Conservation (phyloP, 2,888 invertebrate genomes). For the Pherbina coryleti region DNA sequence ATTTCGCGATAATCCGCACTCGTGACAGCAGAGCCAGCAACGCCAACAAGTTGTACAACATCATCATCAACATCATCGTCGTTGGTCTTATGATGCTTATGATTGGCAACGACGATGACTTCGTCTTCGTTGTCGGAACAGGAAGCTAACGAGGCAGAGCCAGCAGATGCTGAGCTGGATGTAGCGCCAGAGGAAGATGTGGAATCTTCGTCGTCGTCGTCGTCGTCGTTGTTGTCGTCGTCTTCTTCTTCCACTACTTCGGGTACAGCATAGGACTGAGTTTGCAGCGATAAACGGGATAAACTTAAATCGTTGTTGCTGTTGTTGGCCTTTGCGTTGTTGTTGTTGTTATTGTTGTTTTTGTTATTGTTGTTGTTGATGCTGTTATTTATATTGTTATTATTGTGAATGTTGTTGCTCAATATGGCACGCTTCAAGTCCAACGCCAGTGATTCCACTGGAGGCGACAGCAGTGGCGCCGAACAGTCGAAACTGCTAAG, state of each 20-base stretch:
- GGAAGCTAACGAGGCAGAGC: conserved; percentile 50
- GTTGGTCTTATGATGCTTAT: conserved; percentile 36
- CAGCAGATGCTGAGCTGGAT: conserved; percentile 48
- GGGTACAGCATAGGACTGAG: neutral
- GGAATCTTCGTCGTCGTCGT: neutral
- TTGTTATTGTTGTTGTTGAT: conserved; percentile 39
- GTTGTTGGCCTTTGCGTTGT: conserved; percentile 15
- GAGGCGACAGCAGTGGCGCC: conserved; percentile 54
- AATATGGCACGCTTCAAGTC: conserved; percentile 65
- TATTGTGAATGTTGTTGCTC: conserved; percentile 47
- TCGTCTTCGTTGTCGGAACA: conserved; percentile 49
- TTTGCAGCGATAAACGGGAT: neutral
- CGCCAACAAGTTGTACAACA: conserved; percentile 24
- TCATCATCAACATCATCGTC: conserved; percentile 44
- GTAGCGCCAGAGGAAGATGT: conserved; percentile 39
- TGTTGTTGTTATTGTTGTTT: conserved; percentile 29
- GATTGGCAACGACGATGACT: conserved; percentile 44
- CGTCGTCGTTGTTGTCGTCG: conserved; percentile 37
- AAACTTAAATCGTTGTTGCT: neutral
- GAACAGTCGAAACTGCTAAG: conserved; percentile 58
- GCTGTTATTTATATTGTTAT: conserved; percentile 42
- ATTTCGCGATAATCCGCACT: conserved; percentile 66
- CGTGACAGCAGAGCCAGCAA: conserved; percentile 45
- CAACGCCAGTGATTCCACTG: conserved; percentile 55
- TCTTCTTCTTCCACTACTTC: neutral